Conservation (phyloP, 37 sponge, comb jelly and placozoan genomes). For the Ephydatia muelleri region DNA sequence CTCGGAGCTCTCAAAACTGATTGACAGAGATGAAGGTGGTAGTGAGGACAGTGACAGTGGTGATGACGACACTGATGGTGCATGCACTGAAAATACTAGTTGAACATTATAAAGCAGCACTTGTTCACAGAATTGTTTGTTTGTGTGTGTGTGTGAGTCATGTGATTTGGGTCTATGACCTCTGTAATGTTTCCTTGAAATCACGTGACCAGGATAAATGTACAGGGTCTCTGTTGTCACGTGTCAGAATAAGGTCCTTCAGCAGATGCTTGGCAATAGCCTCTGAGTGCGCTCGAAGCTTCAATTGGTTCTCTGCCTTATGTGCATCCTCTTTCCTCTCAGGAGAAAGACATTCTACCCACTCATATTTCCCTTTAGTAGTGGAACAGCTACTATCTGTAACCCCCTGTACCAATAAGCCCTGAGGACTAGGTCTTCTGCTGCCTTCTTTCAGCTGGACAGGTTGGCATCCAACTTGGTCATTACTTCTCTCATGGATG, state of each 20-base stretch:
- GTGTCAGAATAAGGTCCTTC: background rate
- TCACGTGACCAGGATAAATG: no score
- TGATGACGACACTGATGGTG: background rate
- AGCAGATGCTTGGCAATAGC: slow-evolving; percentile 5
- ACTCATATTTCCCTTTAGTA: slow-evolving; percentile 10
- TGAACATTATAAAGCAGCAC: background rate
- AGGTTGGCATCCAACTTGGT: background rate
- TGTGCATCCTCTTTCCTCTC: background rate
- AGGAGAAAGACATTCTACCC: background rate
- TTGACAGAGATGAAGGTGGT: background rate
- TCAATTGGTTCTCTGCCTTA: slow-evolving; percentile 29
- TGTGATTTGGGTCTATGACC: no score
- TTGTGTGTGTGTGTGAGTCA: background rate
- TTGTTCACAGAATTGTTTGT: background rate
- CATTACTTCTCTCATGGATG: no score
- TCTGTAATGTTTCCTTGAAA: no score
- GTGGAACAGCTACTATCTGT: background rate
- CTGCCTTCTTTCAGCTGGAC: background rate
- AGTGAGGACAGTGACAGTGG: slow-evolving; percentile 2
- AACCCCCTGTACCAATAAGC: background rate
- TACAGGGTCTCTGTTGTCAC: no score
- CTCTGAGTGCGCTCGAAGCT: background rate
- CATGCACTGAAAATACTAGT: background rate
- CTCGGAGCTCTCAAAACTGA: background rate
- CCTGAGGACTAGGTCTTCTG: background rate